A percentile compares a stretch with the other conserved stretches of the same genome.
Conservation (phyloP, 2,888 invertebrate species). For the Lochmaea crataegi region DNA sequence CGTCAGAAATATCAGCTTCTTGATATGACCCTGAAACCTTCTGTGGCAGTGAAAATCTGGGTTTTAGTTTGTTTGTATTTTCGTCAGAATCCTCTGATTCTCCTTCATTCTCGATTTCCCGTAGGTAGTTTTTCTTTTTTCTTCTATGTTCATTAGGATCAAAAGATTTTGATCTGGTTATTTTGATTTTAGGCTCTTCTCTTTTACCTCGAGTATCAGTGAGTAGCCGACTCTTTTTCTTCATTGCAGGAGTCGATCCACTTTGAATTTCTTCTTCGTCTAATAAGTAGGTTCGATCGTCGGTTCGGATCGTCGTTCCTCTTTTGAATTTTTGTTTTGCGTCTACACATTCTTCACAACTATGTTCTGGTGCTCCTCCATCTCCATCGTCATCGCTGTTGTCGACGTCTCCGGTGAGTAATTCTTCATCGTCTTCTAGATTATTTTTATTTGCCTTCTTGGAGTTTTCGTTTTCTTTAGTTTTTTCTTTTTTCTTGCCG, state of each 20-base stretch:
- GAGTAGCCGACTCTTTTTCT: background rate
- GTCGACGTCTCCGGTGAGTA: background rate
- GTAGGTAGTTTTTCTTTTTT: background rate
- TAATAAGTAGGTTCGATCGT: background rate
- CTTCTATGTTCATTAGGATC: background rate
- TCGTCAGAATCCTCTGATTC: background rate
- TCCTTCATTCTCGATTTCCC: background rate
- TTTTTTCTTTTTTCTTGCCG: background rate
- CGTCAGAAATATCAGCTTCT: background rate
- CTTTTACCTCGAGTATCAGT: background rate
- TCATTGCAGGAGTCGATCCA: conserved; percentile 8
- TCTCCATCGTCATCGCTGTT: background rate
- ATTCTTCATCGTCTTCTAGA: background rate
- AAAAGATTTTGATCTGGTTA: background rate
- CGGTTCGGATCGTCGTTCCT: background rate
- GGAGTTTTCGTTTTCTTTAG: background rate
- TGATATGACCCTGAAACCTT: background rate
- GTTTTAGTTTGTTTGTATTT: background rate
- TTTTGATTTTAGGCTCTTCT: background rate
- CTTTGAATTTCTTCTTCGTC: conserved; percentile 11
- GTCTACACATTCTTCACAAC: background rate
- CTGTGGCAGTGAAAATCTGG: background rate
- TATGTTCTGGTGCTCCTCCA: background rate
- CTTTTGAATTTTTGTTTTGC: background rate
- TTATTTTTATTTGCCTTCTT: background rate